Conservation (phyloP, 1,140 invertebrate species). For the Trichonephila inaurata region DNA sequence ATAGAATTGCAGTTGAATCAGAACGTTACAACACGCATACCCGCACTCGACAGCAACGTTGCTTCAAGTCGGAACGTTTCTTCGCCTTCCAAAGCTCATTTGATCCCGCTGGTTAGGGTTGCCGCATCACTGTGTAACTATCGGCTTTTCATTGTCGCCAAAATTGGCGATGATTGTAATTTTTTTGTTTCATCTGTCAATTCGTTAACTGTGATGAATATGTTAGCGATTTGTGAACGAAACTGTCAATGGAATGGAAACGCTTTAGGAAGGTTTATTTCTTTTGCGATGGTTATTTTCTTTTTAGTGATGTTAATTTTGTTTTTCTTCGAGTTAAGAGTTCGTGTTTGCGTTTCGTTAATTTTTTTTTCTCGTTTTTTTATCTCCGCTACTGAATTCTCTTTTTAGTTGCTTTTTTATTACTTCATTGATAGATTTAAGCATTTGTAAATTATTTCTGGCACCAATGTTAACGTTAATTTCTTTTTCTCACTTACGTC, state of each 20-base stretch:
- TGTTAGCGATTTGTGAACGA: not conserved
- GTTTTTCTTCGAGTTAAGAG: too few species aligned
- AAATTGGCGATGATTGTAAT: not conserved
- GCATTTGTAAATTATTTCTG: too few species aligned
- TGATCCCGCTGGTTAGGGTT: constrained; percentile 13
- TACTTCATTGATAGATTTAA: too few species aligned
- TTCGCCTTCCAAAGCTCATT: constrained; percentile 7
- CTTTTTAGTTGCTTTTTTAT: too few species aligned
- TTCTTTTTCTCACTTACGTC: too few species aligned
- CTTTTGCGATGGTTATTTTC: too few species aligned
- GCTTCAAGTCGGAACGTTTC: constrained; percentile 3
- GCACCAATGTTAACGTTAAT: too few species aligned
- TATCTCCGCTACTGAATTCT: too few species aligned
- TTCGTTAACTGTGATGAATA: not conserved
- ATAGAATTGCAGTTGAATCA: not conserved
- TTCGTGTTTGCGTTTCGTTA: too few species aligned
- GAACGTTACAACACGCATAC: not conserved
- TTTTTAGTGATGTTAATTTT: too few species aligned
- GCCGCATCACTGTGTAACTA: not conserved
- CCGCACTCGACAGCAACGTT: not conserved
- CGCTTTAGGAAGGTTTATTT: too few species aligned
- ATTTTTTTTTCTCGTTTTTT: too few species aligned
- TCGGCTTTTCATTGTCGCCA: constrained; percentile 9
- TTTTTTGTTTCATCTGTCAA: not conserved
- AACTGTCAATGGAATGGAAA: constrained; percentile 1